Conservation (phyloP, 1,140 invertebrate species). For the Chrysopa pallens region DNA sequence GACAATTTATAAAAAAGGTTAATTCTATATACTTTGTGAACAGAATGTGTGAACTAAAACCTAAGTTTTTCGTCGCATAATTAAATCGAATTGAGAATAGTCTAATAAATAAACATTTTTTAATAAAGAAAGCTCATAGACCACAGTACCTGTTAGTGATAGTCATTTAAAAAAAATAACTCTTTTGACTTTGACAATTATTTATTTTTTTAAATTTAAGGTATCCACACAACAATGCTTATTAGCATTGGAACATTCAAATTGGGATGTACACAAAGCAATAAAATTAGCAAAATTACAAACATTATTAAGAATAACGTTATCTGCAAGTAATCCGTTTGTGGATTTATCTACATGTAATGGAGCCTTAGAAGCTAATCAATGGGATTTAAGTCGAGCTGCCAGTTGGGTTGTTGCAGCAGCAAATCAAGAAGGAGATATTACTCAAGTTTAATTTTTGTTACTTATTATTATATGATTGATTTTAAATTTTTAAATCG, state of each 20-base stretch:
- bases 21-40: no score
- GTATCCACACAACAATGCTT: constrained; percentile 63
- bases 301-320: constrained; percentile 29
- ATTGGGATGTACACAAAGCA: constrained; percentile 78
- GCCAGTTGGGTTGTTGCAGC: constrained; percentile 18
- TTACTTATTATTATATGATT: no score
- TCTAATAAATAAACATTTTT: background rate
- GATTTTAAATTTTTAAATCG: no score
- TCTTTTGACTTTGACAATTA: no score
- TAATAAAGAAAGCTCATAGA: no score
- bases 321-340: constrained; percentile 17
- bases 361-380: constrained; percentile 16
- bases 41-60: no score
- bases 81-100: no score
- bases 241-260: constrained; percentile 57
- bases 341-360: constrained; percentile 16
- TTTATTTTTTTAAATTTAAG: constrained; percentile 20
- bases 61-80: no score
- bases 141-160: no score
- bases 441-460: constrained; percentile 1
- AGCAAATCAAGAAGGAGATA: constrained; percentile 1
- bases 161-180: no score
- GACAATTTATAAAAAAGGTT: no score
- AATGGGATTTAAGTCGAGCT: constrained; percentile 21
- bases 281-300: constrained; percentile 70